Evolutionary conservation across 2,888 invertebrate species (phyloP).

Genomic region (Pheosia tremula): DNA sequence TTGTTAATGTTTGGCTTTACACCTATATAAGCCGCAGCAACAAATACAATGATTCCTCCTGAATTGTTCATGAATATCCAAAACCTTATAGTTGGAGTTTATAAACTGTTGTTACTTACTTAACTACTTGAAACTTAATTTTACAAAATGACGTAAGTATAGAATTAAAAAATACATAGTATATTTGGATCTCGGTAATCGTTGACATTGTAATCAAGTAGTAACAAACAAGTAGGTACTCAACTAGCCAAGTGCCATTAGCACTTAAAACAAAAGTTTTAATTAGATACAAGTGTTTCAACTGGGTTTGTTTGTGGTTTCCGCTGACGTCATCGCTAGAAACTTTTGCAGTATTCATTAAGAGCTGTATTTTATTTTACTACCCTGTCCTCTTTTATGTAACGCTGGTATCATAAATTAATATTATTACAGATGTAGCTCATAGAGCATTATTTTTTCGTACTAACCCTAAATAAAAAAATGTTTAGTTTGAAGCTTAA

Average conservation of each 20-base stretch:
- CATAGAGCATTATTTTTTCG: no score
- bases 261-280: conserved; percentile 57
- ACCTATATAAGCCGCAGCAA: no score
- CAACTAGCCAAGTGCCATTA: conserved; percentile 50
- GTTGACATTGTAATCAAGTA: conserved; percentile 39
- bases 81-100: no score
- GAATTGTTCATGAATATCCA: no score
- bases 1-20: no score
- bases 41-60: no score
- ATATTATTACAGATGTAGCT: no score
- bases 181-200: conserved; percentile 13
- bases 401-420: no score
- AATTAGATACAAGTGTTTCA: conserved; percentile 51
- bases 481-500: no score
- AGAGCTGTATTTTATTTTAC: conserved; percentile 22
- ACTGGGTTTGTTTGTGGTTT: conserved; percentile 36
- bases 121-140: no score
- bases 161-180: background rate
- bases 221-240: conserved; percentile 59
- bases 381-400: background rate
- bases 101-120: no score
- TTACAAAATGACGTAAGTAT: background rate
- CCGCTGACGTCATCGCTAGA: conserved; percentile 10
- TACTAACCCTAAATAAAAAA: no score
- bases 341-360: conserved; percentile 17